phyloP scores from a whole-genome alignment of 1,140 invertebrate genomes.

The Pseudomyrmex sp. region DNA sequence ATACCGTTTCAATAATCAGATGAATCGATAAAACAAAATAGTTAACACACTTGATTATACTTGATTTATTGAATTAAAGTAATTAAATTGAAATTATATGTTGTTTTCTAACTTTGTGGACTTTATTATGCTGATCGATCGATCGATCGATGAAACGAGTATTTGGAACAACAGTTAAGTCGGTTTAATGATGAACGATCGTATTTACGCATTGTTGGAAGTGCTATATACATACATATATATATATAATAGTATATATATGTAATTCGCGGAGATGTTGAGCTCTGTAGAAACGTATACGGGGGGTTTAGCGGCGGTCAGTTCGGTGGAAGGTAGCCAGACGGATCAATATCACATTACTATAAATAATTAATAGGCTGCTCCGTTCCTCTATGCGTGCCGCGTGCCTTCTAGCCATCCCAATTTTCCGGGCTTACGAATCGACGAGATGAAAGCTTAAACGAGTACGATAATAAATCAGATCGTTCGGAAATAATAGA shows the following conservation, averaged over 20 bases:
- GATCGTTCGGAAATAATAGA: not conserved
- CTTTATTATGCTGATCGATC: too few species aligned
- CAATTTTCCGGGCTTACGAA: constrained; percentile 40
- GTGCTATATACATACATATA: constrained; percentile 19
- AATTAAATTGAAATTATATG: too few species aligned
- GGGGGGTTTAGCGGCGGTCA: constrained; percentile 68
- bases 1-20: too few species aligned
- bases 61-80: too few species aligned
- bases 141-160: constrained; percentile 10
- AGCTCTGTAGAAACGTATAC: constrained; percentile 52
- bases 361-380: constrained; percentile 83
- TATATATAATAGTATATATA: constrained; percentile 42
- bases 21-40: too few species aligned
- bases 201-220: not conserved
- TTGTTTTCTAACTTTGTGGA: too few species aligned
- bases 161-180: constrained; percentile 28
- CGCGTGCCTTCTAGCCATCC: constrained; percentile 51
- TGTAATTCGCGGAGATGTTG: constrained; percentile 56
- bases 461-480: not conserved
- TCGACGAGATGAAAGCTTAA: constrained; percentile 24
- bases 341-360: constrained; percentile 84
- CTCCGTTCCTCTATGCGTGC: constrained; percentile 64
- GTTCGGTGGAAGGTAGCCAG: constrained; percentile 75
- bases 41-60: too few species aligned
- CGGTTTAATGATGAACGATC: constrained; percentile 48